Base-by-base conservation (phyloP, 2,888 invertebrate species). In the Molorchus minor region DNA sequence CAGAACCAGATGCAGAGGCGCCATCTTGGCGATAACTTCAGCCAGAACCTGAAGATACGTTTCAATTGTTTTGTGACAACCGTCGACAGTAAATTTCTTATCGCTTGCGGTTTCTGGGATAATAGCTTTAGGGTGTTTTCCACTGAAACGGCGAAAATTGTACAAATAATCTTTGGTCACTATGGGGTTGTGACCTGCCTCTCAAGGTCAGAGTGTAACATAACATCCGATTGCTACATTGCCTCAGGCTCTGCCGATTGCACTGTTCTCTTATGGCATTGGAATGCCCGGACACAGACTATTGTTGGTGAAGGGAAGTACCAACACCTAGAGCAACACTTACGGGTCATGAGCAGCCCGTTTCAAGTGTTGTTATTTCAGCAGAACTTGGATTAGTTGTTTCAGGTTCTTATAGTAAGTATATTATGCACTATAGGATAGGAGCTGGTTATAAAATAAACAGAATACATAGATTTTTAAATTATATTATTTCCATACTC, bases 21-120 rank as follows among this genome's bases (percentile, higher is more conserved):
- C 0, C 96, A 96, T 78, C 85, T 99, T 61, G 98, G 98, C 47
- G 98, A 98, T 81, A 96, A 98, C 83, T 98, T 99, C 84, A 98
- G 98, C 75, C 98, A 98, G 81, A 93, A 97, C 77, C 85, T 98
- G 67, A 91, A 92, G 78, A 94, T 98, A 72, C 88, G 93, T 62
- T 92, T 93, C 73, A 95, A 94, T 81, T 97, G 97, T 80, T 99
- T 98, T 83, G 95, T 98, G 20, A 97, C 97, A 19, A 98, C 98
- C 0, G 97, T 98, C 1, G 99, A 99, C 82, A 96, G 96, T 75
- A 87, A 95, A 66, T 97, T 96, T 82, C 87, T 99, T 68, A 93
- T 99, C 67, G 97, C 98, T 0, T 96, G 97, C 77, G 99, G 99
- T 52, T 99, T 98, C 83, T 98, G 98, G 95, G 99, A 99, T 81